phyloP scores from a whole-genome alignment of 2,113 vertebrate genomes.

The Carassius carassius region DNA sequence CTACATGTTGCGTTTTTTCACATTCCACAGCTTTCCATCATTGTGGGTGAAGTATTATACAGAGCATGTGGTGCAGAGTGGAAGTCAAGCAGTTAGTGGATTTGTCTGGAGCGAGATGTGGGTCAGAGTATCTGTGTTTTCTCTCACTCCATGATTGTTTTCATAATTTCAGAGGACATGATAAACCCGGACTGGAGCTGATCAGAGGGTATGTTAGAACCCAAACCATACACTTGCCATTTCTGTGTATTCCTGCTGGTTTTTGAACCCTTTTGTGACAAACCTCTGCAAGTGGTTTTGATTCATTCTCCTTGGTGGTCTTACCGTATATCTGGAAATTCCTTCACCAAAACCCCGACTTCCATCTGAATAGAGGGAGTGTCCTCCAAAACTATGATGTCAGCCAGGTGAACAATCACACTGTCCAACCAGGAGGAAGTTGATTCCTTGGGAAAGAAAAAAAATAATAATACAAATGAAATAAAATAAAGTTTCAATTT shows the following conservation, averaged over 20 bases:
- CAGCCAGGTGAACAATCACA: conserved; percentile 81
- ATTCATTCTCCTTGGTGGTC: conserved; percentile 30
- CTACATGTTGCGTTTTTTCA: not conserved
- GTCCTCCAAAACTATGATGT: conserved; percentile 88
- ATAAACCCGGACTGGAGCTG: not conserved
- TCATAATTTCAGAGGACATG: not conserved
- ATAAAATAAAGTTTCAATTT: not conserved
- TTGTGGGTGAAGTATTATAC: not conserved
- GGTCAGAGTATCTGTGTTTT: not conserved
- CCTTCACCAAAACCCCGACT: conserved; percentile 84
- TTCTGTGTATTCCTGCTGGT: not conserved
- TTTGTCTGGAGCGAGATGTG: not conserved
- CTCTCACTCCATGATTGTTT: not conserved
- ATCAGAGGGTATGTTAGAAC: not conserved
- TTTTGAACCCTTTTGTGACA: not conserved
- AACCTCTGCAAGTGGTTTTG: not conserved
- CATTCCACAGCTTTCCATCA: not conserved
- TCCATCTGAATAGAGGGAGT: conserved; percentile 90
- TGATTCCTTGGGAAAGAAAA: conserved; percentile 75
- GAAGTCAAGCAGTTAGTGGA: not conserved
- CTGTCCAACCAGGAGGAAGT: conserved; percentile 83
- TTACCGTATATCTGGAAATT: conserved; percentile 90
- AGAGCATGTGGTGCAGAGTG: not conserved
- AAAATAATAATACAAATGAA: too few species aligned
- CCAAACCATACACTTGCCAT: not conserved